Evolutionary conservation across 2,797 vertebrate genomes (phyloP).

Genomic region (Diglossa cyanea): DNA sequence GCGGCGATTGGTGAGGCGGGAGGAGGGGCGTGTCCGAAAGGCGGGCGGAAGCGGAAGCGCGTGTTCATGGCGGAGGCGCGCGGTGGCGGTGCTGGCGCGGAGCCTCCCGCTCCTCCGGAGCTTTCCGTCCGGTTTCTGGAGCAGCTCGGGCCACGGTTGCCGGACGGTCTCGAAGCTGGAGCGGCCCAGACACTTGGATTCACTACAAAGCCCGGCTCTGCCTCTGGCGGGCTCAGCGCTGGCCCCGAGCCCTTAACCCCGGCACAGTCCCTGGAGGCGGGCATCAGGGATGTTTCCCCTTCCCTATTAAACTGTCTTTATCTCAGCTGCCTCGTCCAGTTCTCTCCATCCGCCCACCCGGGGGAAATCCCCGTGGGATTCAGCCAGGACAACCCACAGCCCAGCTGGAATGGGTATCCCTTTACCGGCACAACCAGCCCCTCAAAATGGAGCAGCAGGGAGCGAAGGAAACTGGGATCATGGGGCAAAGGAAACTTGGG

Average conservation of each 20-base stretch:
- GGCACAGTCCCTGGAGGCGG: background rate
- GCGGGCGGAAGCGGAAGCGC: background rate
- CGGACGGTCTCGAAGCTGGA: background rate
- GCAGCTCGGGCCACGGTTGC: background rate
- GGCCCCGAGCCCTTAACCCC: no score
- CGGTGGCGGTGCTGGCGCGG: rapidly evolving
- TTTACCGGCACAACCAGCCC: background rate
- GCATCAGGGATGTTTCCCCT: background rate
- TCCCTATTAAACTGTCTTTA: background rate
- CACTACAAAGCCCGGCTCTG: background rate
- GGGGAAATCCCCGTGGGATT: background rate
- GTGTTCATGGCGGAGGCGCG: rapidly evolving
- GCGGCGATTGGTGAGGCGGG: rapidly evolving
- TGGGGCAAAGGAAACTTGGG: background rate
- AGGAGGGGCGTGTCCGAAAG: rapidly evolving
- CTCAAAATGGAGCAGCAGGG: background rate
- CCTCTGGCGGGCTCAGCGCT: background rate
- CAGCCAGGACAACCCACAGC: no score
- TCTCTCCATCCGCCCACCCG: background rate
- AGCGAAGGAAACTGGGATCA: background rate
- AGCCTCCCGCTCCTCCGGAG: rapidly evolving
- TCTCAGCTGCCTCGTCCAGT: background rate
- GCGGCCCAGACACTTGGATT: background rate
- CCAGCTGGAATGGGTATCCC: background rate
- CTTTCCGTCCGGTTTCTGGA: background rate